Percentiles rank a stretch among this genome's conserved stretches.
Conservation (phyloP, 2,888 invertebrate genomes). For the Quadroppia sp. region DNA sequence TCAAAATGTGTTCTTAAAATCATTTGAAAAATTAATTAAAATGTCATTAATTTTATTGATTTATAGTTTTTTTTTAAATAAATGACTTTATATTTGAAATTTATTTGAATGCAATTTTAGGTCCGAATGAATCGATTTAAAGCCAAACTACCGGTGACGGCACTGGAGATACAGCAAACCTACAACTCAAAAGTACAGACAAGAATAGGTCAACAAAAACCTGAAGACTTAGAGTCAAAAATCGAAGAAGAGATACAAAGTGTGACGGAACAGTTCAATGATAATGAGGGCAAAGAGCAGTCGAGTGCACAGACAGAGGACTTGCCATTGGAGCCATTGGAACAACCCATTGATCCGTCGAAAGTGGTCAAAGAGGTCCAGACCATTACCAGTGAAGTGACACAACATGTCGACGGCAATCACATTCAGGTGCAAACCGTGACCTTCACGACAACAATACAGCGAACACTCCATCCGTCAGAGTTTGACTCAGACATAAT, state of each 20-base stretch:
- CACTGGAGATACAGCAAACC: constrained; percentile 27
- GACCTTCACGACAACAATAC: constrained; percentile 48
- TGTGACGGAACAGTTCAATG: not conserved
- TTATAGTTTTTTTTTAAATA: too few species aligned
- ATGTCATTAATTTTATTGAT: not conserved
- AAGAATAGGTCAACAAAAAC: constrained; percentile 6
- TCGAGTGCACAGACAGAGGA: not conserved
- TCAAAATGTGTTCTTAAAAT: too few species aligned
- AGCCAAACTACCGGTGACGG: constrained; percentile 47
- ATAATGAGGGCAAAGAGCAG: constrained; percentile 1
- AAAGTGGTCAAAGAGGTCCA: constrained; percentile 46
- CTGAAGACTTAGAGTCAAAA: not conserved
- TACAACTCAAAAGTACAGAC: constrained; percentile 33
- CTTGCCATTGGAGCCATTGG: not conserved
- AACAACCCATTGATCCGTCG: constrained; percentile 44
- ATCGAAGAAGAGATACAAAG: not conserved
- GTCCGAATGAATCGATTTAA: constrained; percentile 49
- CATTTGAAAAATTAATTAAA: constrained; percentile 4
- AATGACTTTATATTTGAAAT: not conserved
- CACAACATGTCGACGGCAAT: constrained; percentile 48
- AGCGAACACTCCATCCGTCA: constrained; percentile 45
- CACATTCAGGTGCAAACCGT: constrained; percentile 48
- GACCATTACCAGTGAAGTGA: constrained; percentile 48
- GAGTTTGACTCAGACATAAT: constrained; percentile 36
- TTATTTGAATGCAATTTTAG: constrained; percentile 41